Evolutionary conservation across 2,888 invertebrate genomes (phyloP).

Genomic region (Parnassius orleans): DNA sequence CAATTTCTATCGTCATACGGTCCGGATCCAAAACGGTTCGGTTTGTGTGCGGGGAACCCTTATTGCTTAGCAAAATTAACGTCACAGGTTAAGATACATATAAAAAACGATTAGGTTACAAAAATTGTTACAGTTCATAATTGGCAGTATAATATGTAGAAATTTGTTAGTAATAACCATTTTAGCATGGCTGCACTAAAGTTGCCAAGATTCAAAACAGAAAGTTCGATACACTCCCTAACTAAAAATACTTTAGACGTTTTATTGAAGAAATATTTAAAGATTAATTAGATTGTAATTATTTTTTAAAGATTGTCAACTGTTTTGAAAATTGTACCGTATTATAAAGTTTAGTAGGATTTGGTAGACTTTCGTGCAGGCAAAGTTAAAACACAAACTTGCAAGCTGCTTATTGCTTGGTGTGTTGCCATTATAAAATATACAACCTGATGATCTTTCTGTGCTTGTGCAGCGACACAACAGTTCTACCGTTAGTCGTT

Average conservation of each 20-base stretch:
- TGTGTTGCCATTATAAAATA: conserved; percentile 25
- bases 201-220: conserved; percentile 6
- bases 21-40: conserved; percentile 2
- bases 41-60: conserved; percentile 8
- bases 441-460: conserved; percentile 55
- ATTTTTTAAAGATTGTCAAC: too few relatives aligned
- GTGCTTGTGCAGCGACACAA: conserved; percentile 71
- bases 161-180: conserved; percentile 5
- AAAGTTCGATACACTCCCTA: neutral
- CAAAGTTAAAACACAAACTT: neutral
- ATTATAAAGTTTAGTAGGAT: conserved; percentile 5
- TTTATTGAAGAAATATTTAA: too few relatives aligned
- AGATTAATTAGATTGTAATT: too few relatives aligned
- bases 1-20: neutral
- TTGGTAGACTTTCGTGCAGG: conserved; percentile 12
- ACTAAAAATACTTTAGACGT: too few relatives aligned
- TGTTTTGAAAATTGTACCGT: too few relatives aligned
- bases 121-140: conserved; percentile 8
- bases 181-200: conserved; percentile 19
- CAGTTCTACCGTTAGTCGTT: conserved; percentile 71
- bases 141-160: conserved; percentile 16
- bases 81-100: conserved; percentile 1
- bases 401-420: conserved; percentile 27
- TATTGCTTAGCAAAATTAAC: conserved; percentile 20
- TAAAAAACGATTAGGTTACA: neutral